These are phyloP conservation scores for Pelochelys cantorii DNA, from an alignment of 2,797 vertebrate genomes.

Conservation along the genomic window DNA sequence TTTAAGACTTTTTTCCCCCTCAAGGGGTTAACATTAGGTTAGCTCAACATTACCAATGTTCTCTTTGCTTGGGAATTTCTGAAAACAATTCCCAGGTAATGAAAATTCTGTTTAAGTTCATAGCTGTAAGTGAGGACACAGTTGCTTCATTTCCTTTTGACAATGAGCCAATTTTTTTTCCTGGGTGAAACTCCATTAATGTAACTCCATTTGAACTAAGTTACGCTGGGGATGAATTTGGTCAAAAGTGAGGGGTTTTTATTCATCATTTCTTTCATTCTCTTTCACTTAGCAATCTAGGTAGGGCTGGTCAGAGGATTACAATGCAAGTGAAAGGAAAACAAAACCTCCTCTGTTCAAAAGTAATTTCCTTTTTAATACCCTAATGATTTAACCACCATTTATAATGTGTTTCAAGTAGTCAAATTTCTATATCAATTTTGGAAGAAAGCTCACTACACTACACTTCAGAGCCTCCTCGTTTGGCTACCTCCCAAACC, in stretches of 20 bases:
- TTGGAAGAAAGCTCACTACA: constrained; percentile 59
- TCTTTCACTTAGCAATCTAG: constrained; percentile 69
- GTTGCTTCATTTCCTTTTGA: constrained; percentile 78
- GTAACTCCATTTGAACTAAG: constrained; percentile 71
- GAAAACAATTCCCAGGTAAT: constrained; percentile 74
- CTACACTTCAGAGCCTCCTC: constrained; percentile 26
- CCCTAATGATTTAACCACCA: constrained; percentile 66
- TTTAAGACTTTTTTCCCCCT: background rate
- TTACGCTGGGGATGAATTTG: constrained; percentile 72
- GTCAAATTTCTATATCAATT: constrained; percentile 75
- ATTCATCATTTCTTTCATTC: constrained; percentile 75
- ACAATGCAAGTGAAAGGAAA: constrained; percentile 56
- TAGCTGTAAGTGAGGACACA: constrained; percentile 74
- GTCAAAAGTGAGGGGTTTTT: constrained; percentile 58
- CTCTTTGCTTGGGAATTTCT: constrained; percentile 73
- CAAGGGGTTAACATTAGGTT: background rate
- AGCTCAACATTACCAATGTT: constrained; percentile 66
- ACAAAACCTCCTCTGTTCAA: constrained; percentile 61
- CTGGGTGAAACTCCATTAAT: constrained; percentile 71
- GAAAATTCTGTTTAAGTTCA: constrained; percentile 75
- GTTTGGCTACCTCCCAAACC: constrained; percentile 66
- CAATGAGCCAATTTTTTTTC: constrained; percentile 72
- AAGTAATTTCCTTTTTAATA: constrained; percentile 76
- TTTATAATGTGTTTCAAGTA: constrained; percentile 74
- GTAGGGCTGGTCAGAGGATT: constrained; percentile 71